A percentile compares a stretch with the other conserved stretches of the same genome.
phyloP scores from a whole-genome alignment of 2,113 vertebrate genomes.

The Eurypyga helias region DNA sequence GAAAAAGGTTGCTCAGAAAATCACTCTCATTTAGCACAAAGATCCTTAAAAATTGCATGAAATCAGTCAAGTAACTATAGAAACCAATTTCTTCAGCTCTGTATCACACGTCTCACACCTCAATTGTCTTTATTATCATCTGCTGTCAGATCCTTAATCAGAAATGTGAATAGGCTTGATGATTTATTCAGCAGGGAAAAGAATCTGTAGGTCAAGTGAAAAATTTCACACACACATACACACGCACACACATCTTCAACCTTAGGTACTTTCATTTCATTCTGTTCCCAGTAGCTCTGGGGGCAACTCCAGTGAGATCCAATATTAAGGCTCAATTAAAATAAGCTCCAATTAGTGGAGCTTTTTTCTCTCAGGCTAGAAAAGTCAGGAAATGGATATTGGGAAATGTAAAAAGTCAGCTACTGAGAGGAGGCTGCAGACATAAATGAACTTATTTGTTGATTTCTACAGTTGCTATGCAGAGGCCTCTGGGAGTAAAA shows the following conservation, averaged over 20 bases:
- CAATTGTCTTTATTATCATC: conserved; percentile 89
- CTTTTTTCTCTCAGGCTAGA: conserved; percentile 95
- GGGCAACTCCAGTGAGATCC: conserved; percentile 96
- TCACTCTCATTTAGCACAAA: conserved; percentile 82
- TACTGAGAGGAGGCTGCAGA: conserved; percentile 97
- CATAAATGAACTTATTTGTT: conserved; percentile 99
- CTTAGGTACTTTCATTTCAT: conserved; percentile 97
- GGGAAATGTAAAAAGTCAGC: conserved; percentile 98
- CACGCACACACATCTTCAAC: conserved; percentile 75
- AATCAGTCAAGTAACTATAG: conserved; percentile 88
- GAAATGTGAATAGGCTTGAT: conserved; percentile 87
- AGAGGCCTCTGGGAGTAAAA: conserved; percentile 97
- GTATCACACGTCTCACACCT: conserved; percentile 86
- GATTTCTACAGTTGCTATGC: conserved; percentile 99
- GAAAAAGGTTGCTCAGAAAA: conserved; percentile 81
- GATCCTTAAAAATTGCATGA: conserved; percentile 84
- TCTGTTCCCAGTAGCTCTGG: conserved; percentile 95
- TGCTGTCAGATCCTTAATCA: conserved; percentile 89
- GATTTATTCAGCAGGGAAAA: conserved; percentile 87
- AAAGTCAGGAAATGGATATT: conserved; percentile 99
- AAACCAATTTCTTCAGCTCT: conserved; percentile 88
- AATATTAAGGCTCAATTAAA: conserved; percentile 99
- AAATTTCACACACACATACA: conserved; percentile 76
- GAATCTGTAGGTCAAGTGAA: conserved; percentile 88
- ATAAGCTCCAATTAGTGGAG: conserved; percentile 99